Conservation (phyloP, 2,113 vertebrate species). For the Sitta europaea region DNA sequence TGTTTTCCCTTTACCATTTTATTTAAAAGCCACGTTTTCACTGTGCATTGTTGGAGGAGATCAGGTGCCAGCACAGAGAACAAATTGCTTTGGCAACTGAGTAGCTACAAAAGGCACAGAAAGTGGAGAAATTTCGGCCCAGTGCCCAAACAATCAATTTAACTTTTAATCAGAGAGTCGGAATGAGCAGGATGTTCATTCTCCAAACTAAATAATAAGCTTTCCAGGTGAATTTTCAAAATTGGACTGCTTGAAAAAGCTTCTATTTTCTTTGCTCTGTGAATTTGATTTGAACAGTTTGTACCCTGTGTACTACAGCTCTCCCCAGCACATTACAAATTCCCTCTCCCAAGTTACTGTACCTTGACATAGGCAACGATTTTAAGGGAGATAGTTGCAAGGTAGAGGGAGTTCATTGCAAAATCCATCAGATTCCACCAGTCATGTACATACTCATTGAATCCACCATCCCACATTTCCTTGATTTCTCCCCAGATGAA, state of each 20-base stretch:
- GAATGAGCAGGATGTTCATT: background rate
- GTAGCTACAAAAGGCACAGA: background rate
- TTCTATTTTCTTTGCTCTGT: background rate
- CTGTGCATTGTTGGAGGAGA: background rate
- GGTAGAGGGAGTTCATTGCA: constrained; percentile 95
- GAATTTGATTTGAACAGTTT: background rate
- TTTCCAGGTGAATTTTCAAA: background rate
- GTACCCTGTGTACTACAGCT: background rate
- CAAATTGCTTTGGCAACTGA: background rate
- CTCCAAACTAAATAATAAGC: background rate
- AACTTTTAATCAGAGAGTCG: background rate
- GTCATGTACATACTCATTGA: constrained; percentile 93
- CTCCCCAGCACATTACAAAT: background rate
- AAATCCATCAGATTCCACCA: constrained; percentile 99
- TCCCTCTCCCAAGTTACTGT: constrained; percentile 13
- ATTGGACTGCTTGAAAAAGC: background rate
- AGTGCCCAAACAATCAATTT: background rate
- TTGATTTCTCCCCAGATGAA: constrained; percentile 99
- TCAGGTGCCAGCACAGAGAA: background rate
- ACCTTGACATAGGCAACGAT: constrained; percentile 97
- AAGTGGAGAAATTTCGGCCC: background rate
- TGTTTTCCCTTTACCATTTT: background rate
- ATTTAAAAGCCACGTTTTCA: background rate
- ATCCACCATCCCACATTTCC: constrained; percentile 97
- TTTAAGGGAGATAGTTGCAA: constrained; percentile 96